These are phyloP conservation scores for Tipula unca DNA, from an alignment of 2,888 invertebrate genomes.

Conservation along the genomic window DNA sequence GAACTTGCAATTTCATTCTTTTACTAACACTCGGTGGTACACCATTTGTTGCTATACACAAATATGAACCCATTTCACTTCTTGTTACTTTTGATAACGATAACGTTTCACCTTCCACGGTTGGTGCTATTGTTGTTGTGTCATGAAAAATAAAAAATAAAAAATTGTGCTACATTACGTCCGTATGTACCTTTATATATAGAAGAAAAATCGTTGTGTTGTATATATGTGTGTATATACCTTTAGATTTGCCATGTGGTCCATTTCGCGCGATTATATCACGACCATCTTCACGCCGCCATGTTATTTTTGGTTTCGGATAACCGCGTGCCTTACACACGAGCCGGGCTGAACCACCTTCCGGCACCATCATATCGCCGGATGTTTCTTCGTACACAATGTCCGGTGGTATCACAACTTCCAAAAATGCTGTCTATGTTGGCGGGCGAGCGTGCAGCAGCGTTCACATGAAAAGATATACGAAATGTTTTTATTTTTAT, in stretches of 20 bases:
- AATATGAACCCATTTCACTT: slow-evolving; percentile 82
- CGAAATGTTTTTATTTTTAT: not conserved
- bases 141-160: slow-evolving; percentile 19
- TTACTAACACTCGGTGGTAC: slow-evolving; percentile 85
- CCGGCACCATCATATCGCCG: slow-evolving; percentile 91
- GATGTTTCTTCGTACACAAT: slow-evolving; percentile 84
- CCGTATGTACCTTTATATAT: not conserved
- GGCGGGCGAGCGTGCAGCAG: not conserved
- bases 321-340: slow-evolving; percentile 79
- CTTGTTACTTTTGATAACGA: slow-evolving; percentile 77
- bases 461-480: not conserved
- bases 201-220: not conserved
- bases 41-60: slow-evolving; percentile 82
- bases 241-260: slow-evolving; percentile 64
- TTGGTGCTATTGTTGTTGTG: slow-evolving; percentile 45
- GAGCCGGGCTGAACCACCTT: slow-evolving; percentile 79
- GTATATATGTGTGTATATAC: too few relatives aligned
- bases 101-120: slow-evolving; percentile 71
- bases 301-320: slow-evolving; percentile 75
- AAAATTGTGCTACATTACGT: not conserved
- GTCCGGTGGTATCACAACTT: slow-evolving; percentile 87
- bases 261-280: slow-evolving; percentile 71
- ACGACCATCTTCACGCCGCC: slow-evolving; percentile 79
- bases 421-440: slow-evolving; percentile 69
- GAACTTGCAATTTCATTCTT: slow-evolving; percentile 82